Evolutionary conservation across 2,888 invertebrate species (phyloP).

Genomic region (Lampropteryx suffumata): DNA sequence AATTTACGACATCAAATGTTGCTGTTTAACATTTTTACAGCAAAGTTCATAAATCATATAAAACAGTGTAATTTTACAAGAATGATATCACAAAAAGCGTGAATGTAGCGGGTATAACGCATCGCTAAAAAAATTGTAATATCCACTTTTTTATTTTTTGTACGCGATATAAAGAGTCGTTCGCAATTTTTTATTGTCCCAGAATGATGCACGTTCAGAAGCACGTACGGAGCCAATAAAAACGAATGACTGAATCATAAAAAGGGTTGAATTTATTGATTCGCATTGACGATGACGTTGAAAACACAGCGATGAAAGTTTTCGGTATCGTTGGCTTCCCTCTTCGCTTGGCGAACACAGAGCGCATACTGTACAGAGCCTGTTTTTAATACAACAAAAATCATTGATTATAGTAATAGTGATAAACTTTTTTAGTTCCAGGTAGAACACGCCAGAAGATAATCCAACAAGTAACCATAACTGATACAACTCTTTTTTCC

Average conservation of each 20-base stretch:
- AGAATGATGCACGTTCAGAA: slow-evolving; percentile 71
- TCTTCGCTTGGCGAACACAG: background rate
- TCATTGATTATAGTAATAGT: too few species aligned
- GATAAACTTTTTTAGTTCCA: too few species aligned
- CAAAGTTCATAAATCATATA: slow-evolving; percentile 22
- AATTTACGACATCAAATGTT: slow-evolving; percentile 20
- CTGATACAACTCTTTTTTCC: too few species aligned
- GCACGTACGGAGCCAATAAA: slow-evolving; percentile 73
- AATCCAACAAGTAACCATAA: too few species aligned
- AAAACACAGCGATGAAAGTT: slow-evolving; percentile 23
- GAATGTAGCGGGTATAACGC: slow-evolving; percentile 31
- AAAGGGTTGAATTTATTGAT: slow-evolving; percentile 80
- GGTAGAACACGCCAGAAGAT: too few species aligned
- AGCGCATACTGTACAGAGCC: background rate
- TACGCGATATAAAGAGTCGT: slow-evolving; percentile 63
- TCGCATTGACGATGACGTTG: slow-evolving; percentile 66
- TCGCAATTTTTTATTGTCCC: slow-evolving; percentile 67
- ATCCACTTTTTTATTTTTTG: slow-evolving; percentile 56
- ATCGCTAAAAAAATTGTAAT: slow-evolving; percentile 46
- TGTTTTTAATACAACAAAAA: too few species aligned
- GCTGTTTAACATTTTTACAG: slow-evolving; percentile 23
- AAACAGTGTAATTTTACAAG: slow-evolving; percentile 12
- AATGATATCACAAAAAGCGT: slow-evolving; percentile 23
- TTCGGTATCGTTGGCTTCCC: slow-evolving; percentile 2
- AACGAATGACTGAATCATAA: slow-evolving; percentile 75